Conservation (phyloP, 2,113 vertebrate species). For the Crotalus horridus region DNA sequence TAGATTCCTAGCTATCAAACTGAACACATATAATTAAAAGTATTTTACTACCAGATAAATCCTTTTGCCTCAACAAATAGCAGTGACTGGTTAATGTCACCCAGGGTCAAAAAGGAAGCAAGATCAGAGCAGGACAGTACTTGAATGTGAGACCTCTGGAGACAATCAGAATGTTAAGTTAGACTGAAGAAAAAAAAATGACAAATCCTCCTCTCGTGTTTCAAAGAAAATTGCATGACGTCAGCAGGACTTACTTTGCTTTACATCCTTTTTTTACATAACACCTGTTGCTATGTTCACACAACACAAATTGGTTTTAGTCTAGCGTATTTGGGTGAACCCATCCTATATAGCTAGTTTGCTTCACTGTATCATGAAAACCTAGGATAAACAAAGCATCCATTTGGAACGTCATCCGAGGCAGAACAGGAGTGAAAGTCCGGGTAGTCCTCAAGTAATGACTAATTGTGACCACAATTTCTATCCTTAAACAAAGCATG, state of each 20-base stretch:
- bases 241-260: background rate
- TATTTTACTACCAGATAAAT: background rate
- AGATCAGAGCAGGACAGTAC: background rate
- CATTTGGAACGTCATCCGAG: background rate
- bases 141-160: background rate
- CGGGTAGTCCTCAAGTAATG: background rate
- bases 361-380: background rate
- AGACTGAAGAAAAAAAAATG: background rate
- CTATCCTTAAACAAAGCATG: background rate
- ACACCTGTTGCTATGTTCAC: background rate
- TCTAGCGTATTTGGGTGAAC: background rate
- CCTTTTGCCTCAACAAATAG: background rate
- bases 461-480: background rate
- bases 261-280: background rate
- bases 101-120: background rate
- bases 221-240: background rate
- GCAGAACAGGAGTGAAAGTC: background rate
- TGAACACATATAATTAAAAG: background rate
- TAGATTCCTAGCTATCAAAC: background rate
- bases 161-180: background rate
- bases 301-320: background rate
- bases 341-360: background rate
- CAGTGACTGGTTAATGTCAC: background rate
- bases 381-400: background rate
- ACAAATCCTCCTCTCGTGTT: background rate